Evolutionary conservation across 2,797 vertebrate genomes (phyloP), one percentile per base, ranked within the genome.

Genomic region (Erithacus rubecula): DNA sequence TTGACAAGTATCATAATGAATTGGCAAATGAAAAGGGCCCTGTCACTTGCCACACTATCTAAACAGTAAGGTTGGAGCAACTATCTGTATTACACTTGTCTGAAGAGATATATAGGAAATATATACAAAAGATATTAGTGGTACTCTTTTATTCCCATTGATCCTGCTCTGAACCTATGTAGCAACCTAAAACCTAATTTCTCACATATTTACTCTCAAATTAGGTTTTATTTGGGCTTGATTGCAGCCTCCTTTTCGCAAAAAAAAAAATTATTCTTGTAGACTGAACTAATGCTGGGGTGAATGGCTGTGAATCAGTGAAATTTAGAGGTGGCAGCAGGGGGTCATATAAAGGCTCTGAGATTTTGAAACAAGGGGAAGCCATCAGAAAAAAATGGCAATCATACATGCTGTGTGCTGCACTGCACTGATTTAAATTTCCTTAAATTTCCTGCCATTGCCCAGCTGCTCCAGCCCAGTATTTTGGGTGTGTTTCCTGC

Each of bases 361-460:
- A 74, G 51, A 52, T 27, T 37, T 41, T 75, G n/a, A 58, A 88
- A 24, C 30, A 51, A 36, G 24, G 26, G 10, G 10, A 90, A 15
- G 19, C 12, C 18, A 63, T 67, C 16, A 92, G 47, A 60, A 46
- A 34, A 11, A 89, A 26, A 8, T 53, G 6, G 9, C 43, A 47
- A 5, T 74, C 34, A 58, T 7, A 24, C 5, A 21, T 41, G 69
- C 39, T 5, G 0, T 19, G 36, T 39, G 41, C 24, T 90, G 70
- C 43, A 81, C 30, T 72, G 47, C 30, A 46, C 34, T 75, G 36
- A 62, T 86, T 84, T 88, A 46, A 65, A 67, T n/a, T 63, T 63
- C 41, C 46, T 93, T 86, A 46, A 62, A 67, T n/a, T 63, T 70
- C 41, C 46, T 93, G 53, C 77, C 34, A 51, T 51, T 78, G 49